Conservation (phyloP, 2,113 vertebrate species). For the Oncorhynchus clarkii region DNA sequence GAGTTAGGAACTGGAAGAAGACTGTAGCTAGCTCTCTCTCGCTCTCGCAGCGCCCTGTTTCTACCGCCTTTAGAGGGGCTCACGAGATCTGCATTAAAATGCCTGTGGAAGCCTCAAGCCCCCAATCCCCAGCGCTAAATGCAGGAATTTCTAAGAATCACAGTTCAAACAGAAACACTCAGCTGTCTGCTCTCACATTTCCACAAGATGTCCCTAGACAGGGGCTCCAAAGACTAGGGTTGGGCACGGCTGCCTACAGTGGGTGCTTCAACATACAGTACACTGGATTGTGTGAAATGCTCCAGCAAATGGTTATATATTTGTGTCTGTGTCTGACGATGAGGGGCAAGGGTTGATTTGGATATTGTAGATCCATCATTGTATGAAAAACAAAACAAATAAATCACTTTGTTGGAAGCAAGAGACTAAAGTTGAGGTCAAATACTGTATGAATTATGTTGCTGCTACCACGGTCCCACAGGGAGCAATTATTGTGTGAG, state of each 20-base stretch:
- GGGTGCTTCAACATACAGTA: constrained; percentile 40
- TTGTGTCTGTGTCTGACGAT: constrained; percentile 25
- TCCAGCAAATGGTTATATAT: constrained; percentile 21
- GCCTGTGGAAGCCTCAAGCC: constrained; percentile 64
- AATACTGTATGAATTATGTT: constrained; percentile 4
- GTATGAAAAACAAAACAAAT: not conserved
- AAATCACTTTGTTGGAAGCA: not conserved
- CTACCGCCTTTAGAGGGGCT: constrained; percentile 36
- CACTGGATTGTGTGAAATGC: constrained; percentile 42
- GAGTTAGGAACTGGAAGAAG: constrained; percentile 70
- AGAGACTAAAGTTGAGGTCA: not conserved
- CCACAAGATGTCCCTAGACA: constrained; percentile 44
- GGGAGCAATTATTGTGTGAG: constrained; percentile 2
- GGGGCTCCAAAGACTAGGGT: constrained; percentile 43
- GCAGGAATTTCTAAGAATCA: constrained; percentile 74
- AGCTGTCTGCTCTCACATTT: constrained; percentile 56
- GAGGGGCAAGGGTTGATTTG: constrained; percentile 8
- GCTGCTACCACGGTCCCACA: not conserved
- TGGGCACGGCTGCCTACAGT: constrained; percentile 37
- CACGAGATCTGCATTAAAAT: constrained; percentile 69
- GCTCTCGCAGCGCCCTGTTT: constrained; percentile 35
- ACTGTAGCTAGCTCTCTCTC: constrained; percentile 35
- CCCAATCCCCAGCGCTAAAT: constrained; percentile 71
- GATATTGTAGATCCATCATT: constrained; percentile 1
- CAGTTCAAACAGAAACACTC: constrained; percentile 71